phyloP scores from a whole-genome alignment of 2,888 invertebrate species.

The Catocala fraxini region DNA sequence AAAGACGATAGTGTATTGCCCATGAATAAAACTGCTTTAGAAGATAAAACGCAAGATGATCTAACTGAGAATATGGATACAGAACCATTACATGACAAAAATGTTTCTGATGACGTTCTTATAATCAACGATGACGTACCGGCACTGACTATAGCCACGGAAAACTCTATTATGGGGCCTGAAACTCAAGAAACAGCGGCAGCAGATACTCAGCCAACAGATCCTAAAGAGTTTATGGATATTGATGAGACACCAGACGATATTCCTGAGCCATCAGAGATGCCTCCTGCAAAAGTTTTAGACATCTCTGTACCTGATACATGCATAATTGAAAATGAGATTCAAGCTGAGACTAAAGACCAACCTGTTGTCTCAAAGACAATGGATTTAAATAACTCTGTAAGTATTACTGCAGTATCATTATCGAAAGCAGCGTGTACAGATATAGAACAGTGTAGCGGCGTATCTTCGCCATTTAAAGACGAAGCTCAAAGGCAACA shows the following conservation, averaged over 20 bases:
- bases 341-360: conserved; percentile 12
- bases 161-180: conserved; percentile 52
- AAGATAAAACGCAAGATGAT: conserved; percentile 53
- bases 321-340: conserved; percentile 10
- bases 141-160: conserved; percentile 49
- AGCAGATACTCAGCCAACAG: conserved; percentile 72
- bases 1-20: conserved; percentile 72
- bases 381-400: conserved; percentile 24
- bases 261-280: conserved; percentile 10
- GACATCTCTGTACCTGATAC: conserved; percentile 1
- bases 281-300: neutral
- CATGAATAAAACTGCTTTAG: conserved; percentile 65
- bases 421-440: conserved; percentile 44
- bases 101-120: conserved; percentile 57
- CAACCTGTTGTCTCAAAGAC: conserved; percentile 18
- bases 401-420: conserved; percentile 51
- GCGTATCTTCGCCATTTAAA: conserved; percentile 76
- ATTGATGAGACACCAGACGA: conserved; percentile 20
- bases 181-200: conserved; percentile 72
- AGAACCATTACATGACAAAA: conserved; percentile 55
- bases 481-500: conserved; percentile 75
- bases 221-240: conserved; percentile 48
- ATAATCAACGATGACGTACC: conserved; percentile 57
- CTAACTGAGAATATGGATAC: conserved; percentile 77
- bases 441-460: conserved; percentile 49